Evolutionary conservation across 2,797 vertebrate genomes (phyloP).

Genomic region (Amblyopsis hoosieri): DNA sequence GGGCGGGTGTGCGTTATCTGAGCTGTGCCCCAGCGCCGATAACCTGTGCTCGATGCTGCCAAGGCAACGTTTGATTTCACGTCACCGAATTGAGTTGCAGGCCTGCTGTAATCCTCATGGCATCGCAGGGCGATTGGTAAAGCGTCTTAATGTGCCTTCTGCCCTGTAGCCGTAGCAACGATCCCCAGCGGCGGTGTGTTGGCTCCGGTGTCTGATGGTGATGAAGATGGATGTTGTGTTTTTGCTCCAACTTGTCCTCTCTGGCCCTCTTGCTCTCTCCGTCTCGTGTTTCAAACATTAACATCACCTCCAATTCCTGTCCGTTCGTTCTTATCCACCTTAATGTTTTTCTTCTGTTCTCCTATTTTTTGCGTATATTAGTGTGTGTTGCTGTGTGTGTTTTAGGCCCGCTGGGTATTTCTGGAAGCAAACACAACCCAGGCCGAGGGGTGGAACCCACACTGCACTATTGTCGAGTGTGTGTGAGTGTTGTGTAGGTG

Average conservation of each 20-base stretch:
- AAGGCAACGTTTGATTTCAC: no score
- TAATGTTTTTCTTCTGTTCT: conserved; percentile 21
- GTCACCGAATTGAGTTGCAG: conserved; percentile 8
- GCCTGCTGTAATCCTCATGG: conserved; percentile 13
- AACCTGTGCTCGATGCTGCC: not conserved
- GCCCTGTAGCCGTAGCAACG: conserved; percentile 22
- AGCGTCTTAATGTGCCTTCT: not conserved
- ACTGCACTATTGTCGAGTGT: conserved; percentile 41
- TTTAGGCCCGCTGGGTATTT: conserved; percentile 52
- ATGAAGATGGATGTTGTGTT: conserved; percentile 56
- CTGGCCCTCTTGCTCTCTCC: conserved; percentile 3
- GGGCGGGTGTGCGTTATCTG: conserved; percentile 7
- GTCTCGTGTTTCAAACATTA: conserved; percentile 15
- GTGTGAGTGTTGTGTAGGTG: conserved; percentile 4
- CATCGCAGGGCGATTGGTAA: not conserved
- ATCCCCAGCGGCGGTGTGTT: conserved; percentile 19
- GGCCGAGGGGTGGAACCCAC: conserved; percentile 31
- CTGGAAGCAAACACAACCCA: conserved; percentile 50
- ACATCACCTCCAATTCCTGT: conserved; percentile 23
- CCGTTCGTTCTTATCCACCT: conserved; percentile 12
- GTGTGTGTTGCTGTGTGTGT: conserved; percentile 39
- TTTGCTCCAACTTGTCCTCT: conserved; percentile 33
- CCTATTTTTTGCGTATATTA: conserved; percentile 1
- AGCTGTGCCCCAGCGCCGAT: conserved; percentile 7
- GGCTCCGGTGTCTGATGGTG: conserved; percentile 11